Percentiles rank a stretch among this genome's conserved stretches.
phyloP scores from a whole-genome alignment of 2,113 vertebrate species.

The Hippocampus abdominalis region DNA sequence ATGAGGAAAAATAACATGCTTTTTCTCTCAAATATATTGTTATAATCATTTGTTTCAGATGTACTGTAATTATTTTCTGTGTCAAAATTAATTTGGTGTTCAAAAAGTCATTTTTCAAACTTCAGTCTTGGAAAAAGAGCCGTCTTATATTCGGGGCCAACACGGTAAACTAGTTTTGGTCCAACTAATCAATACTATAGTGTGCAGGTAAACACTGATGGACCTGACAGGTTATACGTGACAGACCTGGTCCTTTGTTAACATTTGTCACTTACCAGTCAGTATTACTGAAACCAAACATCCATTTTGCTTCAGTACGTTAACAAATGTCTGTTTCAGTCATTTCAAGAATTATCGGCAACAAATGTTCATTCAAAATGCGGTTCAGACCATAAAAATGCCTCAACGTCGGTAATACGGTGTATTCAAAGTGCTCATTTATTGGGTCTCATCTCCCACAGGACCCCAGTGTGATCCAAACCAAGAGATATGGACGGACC shows the following conservation, averaged over 20 bases:
- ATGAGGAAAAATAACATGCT: no score
- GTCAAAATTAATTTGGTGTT: no score
- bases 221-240: no score
- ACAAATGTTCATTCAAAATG: background rate
- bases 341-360: background rate
- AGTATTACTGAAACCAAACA: background rate
- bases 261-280: background rate
- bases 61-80: no score
- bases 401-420: background rate
- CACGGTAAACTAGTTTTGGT: background rate
- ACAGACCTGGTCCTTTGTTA: background rate
- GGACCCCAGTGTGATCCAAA: conserved; percentile 65
- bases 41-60: no score
- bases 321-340: background rate
- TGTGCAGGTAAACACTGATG: background rate
- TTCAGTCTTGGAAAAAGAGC: no score
- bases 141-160: no score
- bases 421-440: conserved; percentile 3
- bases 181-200: background rate
- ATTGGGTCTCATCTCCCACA: conserved; percentile 31
- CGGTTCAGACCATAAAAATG: background rate
- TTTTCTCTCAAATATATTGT: no score
- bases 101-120: no score
- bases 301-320: background rate
- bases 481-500: conserved; percentile 71